Evolutionary conservation across 1,140 invertebrate species (phyloP), one percentile per base, ranked within the genome.

Genomic region (Panagrolaimus sp.): DNA sequence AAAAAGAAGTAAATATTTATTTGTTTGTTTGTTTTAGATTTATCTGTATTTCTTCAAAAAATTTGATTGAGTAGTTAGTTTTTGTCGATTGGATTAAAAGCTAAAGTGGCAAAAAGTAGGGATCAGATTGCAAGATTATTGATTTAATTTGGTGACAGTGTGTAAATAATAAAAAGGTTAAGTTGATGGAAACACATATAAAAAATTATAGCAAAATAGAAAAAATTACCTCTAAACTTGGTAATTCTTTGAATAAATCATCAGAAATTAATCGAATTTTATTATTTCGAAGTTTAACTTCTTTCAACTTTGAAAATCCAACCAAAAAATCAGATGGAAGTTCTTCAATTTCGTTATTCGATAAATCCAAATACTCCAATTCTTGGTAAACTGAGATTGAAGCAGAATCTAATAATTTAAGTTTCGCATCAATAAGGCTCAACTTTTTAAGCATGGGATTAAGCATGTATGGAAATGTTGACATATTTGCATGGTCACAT

Each of bases 211-310:
- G 32, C 32, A 38, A 58, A 58, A 58, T 0, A 24, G 17, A 6
- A 21, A 21, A 26, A 26, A 58, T 28, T 26, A 58, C 52, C 52
- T 58, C 52, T 14, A 58, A 21, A 58, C 10, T 28, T 12, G 52
- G 52, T n/a, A 58, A 26, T n/a, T 58, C 52, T 14, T 58, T 58
- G 21, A 58, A 58, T 28, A 58, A 58, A 58, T 58, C 52, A 58
- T 58, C 52, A n/a, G 52, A 58, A 58, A 58, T 58, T 26, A 58
- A 28, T 58, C 52, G 52, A 58, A 58, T 58, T 58, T 58, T 58
- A n/a, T 58, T 58, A 58, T 58, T 58, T 26, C 10, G 21, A 21
- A 58, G 52, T 21, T 58, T 58, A 14, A 58, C 52, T 21, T 58
- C 28, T 4, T 21, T n/a, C 52, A 58, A 24, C 28, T 58, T 58